These are phyloP conservation scores for Hypolimnas misippus DNA, from an alignment of 2,888 invertebrate genomes.

Conservation along the genomic window DNA sequence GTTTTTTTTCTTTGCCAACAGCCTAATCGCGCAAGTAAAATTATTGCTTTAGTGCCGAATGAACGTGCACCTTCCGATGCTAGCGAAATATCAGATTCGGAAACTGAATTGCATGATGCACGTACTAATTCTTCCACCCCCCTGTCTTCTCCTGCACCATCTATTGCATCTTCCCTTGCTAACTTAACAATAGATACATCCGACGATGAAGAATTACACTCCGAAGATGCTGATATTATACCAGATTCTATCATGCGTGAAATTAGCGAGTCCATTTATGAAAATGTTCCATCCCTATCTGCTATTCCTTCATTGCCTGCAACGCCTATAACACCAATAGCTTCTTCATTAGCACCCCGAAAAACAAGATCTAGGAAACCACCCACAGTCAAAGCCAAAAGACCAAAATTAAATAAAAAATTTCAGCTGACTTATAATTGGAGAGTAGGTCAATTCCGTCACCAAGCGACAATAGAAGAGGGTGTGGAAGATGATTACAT, in stretches of 20 bases:
- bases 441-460: conserved; percentile 29
- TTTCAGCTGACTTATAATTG: conserved; percentile 27
- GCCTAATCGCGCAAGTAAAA: too few relatives aligned
- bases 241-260: conserved; percentile 31
- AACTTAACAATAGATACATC: conserved; percentile 13
- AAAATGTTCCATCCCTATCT: conserved; percentile 37
- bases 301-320: conserved; percentile 24
- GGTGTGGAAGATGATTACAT: too few relatives aligned
- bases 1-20: too few relatives aligned
- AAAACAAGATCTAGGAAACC: conserved; percentile 33
- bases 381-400: conserved; percentile 30
- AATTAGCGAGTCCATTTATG: conserved; percentile 34
- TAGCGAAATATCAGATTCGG: conserved; percentile 26
- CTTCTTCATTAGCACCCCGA: conserved; percentile 8
- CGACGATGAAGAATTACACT: conserved; percentile 29
- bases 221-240: conserved; percentile 34
- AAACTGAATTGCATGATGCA: conserved; percentile 29
- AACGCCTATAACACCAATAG: too few relatives aligned
- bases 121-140: conserved; percentile 26
- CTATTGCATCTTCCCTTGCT: conserved; percentile 30
- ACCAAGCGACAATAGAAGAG: conserved; percentile 38
- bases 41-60: conserved; percentile 27
- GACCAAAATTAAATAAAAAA: conserved; percentile 24
- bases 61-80: conserved; percentile 25
- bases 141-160: conserved; percentile 26